phyloP scores from a whole-genome alignment of 2,888 invertebrate species.

The Drosophila melanosoma region DNA sequence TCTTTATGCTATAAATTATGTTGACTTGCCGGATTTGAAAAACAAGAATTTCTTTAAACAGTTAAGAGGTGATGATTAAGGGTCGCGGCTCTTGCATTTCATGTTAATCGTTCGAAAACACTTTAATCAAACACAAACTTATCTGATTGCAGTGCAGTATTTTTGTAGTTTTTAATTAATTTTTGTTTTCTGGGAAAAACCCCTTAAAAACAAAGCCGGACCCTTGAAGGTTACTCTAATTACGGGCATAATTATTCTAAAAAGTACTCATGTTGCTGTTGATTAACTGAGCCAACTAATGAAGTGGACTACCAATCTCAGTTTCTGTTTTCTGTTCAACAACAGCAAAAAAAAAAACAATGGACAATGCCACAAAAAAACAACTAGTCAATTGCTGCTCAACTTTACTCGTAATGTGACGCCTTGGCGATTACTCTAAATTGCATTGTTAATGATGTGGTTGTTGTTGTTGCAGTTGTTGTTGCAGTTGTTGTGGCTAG shows the following conservation, averaged over 20 bases:
- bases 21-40: slow-evolving; percentile 35
- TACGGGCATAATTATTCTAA: slow-evolving; percentile 16
- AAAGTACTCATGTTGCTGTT: slow-evolving; percentile 33
- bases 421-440: slow-evolving; percentile 43
- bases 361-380: slow-evolving; percentile 41
- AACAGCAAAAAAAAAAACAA: slow-evolving; percentile 39
- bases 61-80: slow-evolving; percentile 10
- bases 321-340: neutral
- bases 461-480: slow-evolving; percentile 29
- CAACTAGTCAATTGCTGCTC: slow-evolving; percentile 31
- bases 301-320: slow-evolving; percentile 35
- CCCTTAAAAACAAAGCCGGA: slow-evolving; percentile 9
- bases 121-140: slow-evolving; percentile 21
- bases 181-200: slow-evolving; percentile 1
- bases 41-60: slow-evolving; percentile 43
- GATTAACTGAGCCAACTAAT: slow-evolving; percentile 57
- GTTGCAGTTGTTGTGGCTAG: slow-evolving; percentile 39
- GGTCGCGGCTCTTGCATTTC: slow-evolving; percentile 36
- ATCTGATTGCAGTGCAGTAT: slow-evolving; percentile 3
- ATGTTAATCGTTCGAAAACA: slow-evolving; percentile 23
- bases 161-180: neutral
- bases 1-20: slow-evolving; percentile 30
- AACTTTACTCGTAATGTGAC: slow-evolving; percentile 26
- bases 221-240: slow-evolving; percentile 46
- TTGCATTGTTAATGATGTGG: slow-evolving; percentile 18